These are phyloP conservation scores for Pogonocichla stellata DNA, from an alignment of 2,113 vertebrate species.

Conservation along the genomic window DNA sequence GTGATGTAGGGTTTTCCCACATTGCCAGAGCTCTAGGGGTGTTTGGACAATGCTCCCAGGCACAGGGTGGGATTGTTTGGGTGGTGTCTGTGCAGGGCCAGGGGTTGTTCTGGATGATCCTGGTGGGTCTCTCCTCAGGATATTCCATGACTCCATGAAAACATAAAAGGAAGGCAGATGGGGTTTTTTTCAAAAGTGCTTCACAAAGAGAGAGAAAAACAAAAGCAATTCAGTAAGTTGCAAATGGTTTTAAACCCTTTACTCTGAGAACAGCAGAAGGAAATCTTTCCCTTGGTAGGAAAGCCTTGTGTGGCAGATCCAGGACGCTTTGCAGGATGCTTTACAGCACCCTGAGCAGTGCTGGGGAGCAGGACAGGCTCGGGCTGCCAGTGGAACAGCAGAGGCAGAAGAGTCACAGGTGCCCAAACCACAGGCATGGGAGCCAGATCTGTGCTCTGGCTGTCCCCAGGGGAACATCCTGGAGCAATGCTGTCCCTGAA, in stretches of 20 bases:
- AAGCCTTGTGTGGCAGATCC: not conserved
- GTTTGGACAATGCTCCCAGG: not conserved
- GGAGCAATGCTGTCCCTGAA: not conserved
- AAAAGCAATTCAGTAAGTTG: not conserved
- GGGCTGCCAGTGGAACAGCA: not conserved
- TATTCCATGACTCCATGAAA: not conserved
- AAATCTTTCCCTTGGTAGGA: not conserved
- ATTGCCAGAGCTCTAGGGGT: not conserved
- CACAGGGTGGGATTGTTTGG: not conserved
- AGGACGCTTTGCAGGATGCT: not conserved
- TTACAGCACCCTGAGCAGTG: not conserved
- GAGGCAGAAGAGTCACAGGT: not conserved
- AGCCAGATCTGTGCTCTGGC: not conserved
- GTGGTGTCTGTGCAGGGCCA: not conserved
- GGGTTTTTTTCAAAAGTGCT: fast-evolving
- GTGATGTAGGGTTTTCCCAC: not conserved
- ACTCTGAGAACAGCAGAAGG: not conserved
- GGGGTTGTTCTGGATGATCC: not conserved
- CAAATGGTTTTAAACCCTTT: not conserved
- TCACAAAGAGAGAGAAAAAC: not conserved
- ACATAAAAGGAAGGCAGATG: not conserved
- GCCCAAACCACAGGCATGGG: too few species aligned
- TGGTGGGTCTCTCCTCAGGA: not conserved
- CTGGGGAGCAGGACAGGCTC: not conserved
- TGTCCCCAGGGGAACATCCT: not conserved